Evolutionary conservation across 2,888 invertebrate genomes (phyloP), one percentile per base, ranked within the genome.

Genomic region (Heliconius ethilla): DNA sequence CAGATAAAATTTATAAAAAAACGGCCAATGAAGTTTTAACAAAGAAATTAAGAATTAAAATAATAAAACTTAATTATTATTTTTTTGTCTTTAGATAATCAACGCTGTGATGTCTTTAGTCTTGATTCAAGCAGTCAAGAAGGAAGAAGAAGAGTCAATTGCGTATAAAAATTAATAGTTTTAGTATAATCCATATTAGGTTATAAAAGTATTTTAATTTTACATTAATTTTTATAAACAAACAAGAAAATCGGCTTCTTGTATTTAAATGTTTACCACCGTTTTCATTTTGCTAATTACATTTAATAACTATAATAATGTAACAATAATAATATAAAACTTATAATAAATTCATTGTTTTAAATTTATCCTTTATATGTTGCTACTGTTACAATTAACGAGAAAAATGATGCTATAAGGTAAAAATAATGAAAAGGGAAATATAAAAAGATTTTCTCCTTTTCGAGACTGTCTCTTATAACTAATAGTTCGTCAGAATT

Each of bases 121-220:
- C 18, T 95, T 97, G 22, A 95, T 96, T 15, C 96, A 97, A 89
- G 97, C 97, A 3, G 95, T 97, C 45, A 96, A 96, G 86, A 97
- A 97, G 87, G 97, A 97, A 92, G 96, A 97, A 83, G 95, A 97
- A 6, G 95, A 95, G 82, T 87, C 90, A 1, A 92, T 94, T 79
- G 90, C 93, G 15, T 96, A 94, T 84, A 95, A 95, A 84, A 93
- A 89, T 77, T 84, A 82, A 80, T 70, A 62, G 15, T 33, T 73
- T 62, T 62, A 73, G 29, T 33, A 10, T 40, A 40, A 15, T 40
- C 22, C n/a, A 10, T 45, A 18, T 62, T 74, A 74, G 74, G 25
- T 11, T 6, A 40, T 40, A 75, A 67, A 51, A 25, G 5, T 59
- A 72, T 59, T 72, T 29, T 72, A 55, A 55, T 33, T 72, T 59